These are phyloP conservation scores for Papilio xuthus DNA, from an alignment of 1,140 invertebrate species.

Conservation along the genomic window DNA sequence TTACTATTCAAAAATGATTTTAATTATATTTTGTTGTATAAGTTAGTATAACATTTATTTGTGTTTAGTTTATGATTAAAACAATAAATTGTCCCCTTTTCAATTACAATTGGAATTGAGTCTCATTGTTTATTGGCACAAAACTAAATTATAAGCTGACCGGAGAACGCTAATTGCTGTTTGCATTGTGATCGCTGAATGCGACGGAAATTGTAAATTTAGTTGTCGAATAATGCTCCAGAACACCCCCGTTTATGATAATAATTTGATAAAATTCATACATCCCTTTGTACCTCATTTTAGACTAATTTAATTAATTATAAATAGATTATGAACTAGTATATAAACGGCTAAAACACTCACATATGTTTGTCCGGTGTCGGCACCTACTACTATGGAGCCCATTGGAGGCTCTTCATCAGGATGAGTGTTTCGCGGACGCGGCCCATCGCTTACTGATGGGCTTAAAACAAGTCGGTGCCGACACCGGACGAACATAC, in stretches of 20 bases:
- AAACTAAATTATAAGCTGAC: constrained; percentile 21
- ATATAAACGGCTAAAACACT: too few relatives aligned
- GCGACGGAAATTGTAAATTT: constrained; percentile 25
- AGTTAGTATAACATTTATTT: background rate
- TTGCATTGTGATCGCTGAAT: constrained; percentile 22
- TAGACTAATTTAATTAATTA: too few relatives aligned
- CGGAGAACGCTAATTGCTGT: constrained; percentile 11
- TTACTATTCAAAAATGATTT: too few relatives aligned
- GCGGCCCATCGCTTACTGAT: too few relatives aligned
- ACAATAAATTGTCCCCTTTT: background rate
- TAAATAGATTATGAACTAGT: too few relatives aligned
- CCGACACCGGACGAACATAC: too few relatives aligned
- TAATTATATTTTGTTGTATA: background rate
- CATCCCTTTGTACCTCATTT: background rate
- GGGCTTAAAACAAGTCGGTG: too few relatives aligned
- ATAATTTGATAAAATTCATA: constrained; percentile 5
- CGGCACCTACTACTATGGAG: too few relatives aligned
- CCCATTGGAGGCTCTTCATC: too few relatives aligned
- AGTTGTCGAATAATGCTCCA: constrained; percentile 4
- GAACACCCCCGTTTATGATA: background rate
- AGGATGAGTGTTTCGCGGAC: too few relatives aligned
- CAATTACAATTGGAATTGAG: background rate
- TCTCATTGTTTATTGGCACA: constrained; percentile 20
- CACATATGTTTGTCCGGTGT: too few relatives aligned
- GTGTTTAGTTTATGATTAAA: background rate